Evolutionary conservation across 2,888 invertebrate genomes (phyloP).

Genomic region (Phorcus lineatus): DNA sequence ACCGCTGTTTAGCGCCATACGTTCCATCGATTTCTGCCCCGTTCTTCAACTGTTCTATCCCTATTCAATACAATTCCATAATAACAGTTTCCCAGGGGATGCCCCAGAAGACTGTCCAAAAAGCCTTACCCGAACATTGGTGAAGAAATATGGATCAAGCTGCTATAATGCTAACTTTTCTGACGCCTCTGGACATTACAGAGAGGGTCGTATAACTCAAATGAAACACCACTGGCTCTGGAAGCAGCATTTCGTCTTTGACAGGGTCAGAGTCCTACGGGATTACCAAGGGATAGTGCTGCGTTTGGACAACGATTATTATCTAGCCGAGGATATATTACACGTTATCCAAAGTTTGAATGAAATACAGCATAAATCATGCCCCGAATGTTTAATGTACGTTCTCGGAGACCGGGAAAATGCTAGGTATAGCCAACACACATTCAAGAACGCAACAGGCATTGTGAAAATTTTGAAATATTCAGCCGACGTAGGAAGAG

Average conservation of each 20-base stretch:
- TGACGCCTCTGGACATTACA: conserved; percentile 19
- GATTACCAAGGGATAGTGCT: conserved; percentile 16
- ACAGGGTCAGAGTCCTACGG: neutral
- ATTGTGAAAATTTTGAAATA: neutral
- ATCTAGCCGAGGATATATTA: neutral
- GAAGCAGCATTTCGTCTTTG: conserved; percentile 26
- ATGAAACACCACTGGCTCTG: conserved; percentile 30
- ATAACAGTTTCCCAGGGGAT: neutral
- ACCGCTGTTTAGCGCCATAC: neutral
- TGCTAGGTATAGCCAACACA: neutral
- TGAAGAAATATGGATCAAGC: neutral
- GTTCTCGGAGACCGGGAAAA: conserved; percentile 13
- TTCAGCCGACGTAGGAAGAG: neutral
- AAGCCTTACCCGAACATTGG: neutral
- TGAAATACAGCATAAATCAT: neutral
- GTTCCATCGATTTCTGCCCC: conserved; percentile 19
- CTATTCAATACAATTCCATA: neutral
- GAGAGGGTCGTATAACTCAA: conserved; percentile 20
- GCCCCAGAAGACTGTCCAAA: conserved; percentile 4
- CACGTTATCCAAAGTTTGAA: neutral
- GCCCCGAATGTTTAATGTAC: conserved; percentile 2
- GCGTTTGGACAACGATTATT: conserved; percentile 27
- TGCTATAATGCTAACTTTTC: conserved; percentile 6
- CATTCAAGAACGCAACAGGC: neutral
- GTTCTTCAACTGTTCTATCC: conserved; percentile 27